A percentile compares a stretch with the other conserved stretches of the same genome.
Conservation (phyloP, 2,113 vertebrate species). For the Chaenocephalus aceratus region DNA sequence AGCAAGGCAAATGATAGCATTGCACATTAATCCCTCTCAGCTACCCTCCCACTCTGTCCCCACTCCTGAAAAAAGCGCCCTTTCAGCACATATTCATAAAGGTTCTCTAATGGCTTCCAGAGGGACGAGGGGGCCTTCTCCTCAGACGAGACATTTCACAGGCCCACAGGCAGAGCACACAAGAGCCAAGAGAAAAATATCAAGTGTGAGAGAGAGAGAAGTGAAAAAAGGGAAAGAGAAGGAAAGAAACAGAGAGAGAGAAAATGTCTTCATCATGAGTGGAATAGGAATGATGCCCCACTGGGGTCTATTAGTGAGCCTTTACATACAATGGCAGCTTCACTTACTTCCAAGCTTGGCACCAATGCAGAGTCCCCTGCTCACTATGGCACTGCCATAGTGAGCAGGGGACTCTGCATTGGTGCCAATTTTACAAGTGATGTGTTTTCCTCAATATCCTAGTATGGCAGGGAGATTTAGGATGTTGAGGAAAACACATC, state of each 20-base stretch:
- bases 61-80: slow-evolving; percentile 63
- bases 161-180: slow-evolving; percentile 72
- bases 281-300: slow-evolving; percentile 85
- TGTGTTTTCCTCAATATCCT: no score
- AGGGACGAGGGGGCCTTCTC: slow-evolving; percentile 77
- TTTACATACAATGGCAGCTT: slow-evolving; percentile 78
- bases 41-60: slow-evolving; percentile 61
- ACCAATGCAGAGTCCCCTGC: slow-evolving; percentile 58
- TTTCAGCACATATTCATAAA: slow-evolving; percentile 85
- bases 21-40: slow-evolving; percentile 55
- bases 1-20: slow-evolving; percentile 57
- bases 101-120: slow-evolving; percentile 85
- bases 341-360: slow-evolving; percentile 58
- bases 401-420: no score
- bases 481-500: slow-evolving; percentile 50
- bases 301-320: slow-evolving; percentile 85
- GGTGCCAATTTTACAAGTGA: no score
- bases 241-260: slow-evolving; percentile 10
- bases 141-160: slow-evolving; percentile 80
- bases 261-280: slow-evolving; percentile 83
- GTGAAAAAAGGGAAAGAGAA: slow-evolving; percentile 13
- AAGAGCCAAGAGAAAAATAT: slow-evolving; percentile 70
- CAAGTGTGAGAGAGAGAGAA: slow-evolving; percentile 46
- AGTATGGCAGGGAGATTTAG: slow-evolving; percentile 34
- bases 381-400: slow-evolving; percentile 35